These are phyloP conservation scores for Eutrigla gurnardus DNA, from an alignment of 2,797 vertebrate species.

Conservation along the genomic window DNA sequence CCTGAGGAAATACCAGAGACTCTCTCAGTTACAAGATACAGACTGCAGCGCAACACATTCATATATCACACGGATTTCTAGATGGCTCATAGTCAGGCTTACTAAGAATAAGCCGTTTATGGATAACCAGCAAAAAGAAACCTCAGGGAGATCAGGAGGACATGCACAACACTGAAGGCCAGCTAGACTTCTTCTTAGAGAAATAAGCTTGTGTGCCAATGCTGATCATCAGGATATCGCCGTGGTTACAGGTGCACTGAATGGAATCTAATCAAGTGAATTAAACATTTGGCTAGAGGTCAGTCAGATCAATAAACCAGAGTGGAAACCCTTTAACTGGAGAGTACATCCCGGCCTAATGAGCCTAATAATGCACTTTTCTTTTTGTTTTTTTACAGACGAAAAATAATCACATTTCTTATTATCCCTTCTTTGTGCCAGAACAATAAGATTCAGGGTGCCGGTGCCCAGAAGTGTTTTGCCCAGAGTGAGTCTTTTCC, in stretches of 20 bases:
- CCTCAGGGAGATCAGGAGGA: neutral
- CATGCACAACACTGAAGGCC: neutral
- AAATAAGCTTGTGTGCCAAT: neutral
- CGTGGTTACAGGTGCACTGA: neutral
- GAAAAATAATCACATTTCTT: slow-evolving; percentile 27
- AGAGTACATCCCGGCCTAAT: neutral
- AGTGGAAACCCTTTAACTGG: neutral
- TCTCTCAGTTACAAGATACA: slow-evolving; percentile 38
- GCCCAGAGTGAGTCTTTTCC: neutral
- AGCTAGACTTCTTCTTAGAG: neutral
- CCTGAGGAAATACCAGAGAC: slow-evolving; percentile 74
- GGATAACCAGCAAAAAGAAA: neutral
- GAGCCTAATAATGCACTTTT: slow-evolving; percentile 9
- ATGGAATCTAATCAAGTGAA: slow-evolving; percentile 31
- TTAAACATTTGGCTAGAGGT: slow-evolving; percentile 32
- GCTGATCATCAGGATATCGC: neutral
- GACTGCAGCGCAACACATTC: slow-evolving; percentile 17
- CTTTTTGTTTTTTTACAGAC: neutral
- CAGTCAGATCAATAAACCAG: slow-evolving; percentile 34
- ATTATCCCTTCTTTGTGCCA: slow-evolving; percentile 8
- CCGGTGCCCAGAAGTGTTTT: slow-evolving; percentile 6
- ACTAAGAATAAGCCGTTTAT: neutral
- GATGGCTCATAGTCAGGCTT: slow-evolving; percentile 1
- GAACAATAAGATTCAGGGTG: slow-evolving; percentile 20
- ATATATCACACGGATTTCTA: slow-evolving; percentile 4